Evolutionary conservation across 2,797 vertebrate species (phyloP), one percentile per base, ranked within the genome.

Genomic region (Eptatretus atami): DNA sequence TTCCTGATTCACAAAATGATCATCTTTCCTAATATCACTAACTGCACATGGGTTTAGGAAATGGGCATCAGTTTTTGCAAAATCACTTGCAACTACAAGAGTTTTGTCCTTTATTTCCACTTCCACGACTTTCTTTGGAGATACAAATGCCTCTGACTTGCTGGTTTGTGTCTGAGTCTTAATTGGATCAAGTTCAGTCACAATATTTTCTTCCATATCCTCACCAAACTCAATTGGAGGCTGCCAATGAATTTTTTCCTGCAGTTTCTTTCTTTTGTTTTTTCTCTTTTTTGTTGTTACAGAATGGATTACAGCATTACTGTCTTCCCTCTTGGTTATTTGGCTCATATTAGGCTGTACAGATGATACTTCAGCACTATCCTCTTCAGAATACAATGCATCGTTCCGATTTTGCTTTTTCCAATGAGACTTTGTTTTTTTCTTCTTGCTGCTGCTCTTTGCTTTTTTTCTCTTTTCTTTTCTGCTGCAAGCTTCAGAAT

Each of bases 171-270:
- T 44, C 31, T 44, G 31, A 44, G 31, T 8, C 31, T 44, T 44
- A 44, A 44, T 44, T 44, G 31, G 3, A 44, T 44, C 31, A 44
- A 44, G 31, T 5, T 44, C 31, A 44, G 31, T 44, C 31, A 44
- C 31, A 44, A 44, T 44, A 44, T 83, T 80, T 1, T 92, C 84
- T 0, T 94, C 87, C 1, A 84, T 86, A 52, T 95, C 88, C 5
- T 98, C 90, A 6, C 78, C 90, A 12, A 86, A 98, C 73, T 95
- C 90, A 3, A 98, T 72, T 0, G 92, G 92, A 2, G 92, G 92
- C 69, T 96, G 87, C 92, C 92, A 98, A 64, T 83, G 88, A 68
- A 98, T 95, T 0, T 71, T 76, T 67, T 87, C 84, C 68, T 84
- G 93, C 66, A 77, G 77, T 68, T 84, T 95, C 65, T 79, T 81